Conservation (phyloP, 2,113 vertebrate genomes). For the Galbula dea region DNA sequence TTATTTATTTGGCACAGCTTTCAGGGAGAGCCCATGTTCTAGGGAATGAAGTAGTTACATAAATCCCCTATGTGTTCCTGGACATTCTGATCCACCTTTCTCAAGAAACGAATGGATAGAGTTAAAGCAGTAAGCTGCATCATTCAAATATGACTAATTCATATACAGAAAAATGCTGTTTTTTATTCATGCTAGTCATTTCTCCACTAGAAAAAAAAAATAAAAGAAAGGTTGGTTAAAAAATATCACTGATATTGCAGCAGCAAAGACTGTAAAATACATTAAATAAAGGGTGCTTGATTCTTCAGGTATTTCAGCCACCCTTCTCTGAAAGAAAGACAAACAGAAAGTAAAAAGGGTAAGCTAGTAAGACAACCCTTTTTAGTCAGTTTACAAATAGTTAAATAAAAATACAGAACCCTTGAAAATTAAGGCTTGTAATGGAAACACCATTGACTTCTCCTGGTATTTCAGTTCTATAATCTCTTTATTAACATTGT, state of each 20-base stretch:
- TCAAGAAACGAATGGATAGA: background rate
- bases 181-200: rapidly evolving
- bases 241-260: background rate
- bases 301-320: background rate
- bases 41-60: background rate
- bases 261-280: background rate
- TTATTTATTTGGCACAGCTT: background rate
- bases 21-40: background rate
- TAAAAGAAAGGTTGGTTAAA: background rate
- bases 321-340: background rate
- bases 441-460: background rate
- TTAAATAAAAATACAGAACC: conserved; percentile 30
- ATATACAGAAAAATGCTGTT: background rate
- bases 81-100: background rate
- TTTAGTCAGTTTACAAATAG: background rate
- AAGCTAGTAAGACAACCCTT: background rate
- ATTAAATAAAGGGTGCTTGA: background rate
- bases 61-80: background rate
- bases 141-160: background rate
- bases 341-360: background rate
- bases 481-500: background rate
- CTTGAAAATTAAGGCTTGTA: background rate
- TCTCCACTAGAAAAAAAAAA: background rate
- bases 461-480: background rate
- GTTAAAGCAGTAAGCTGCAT: background rate